Percentiles rank a stretch among this genome's conserved stretches.
Conservation (phyloP, 2,888 invertebrate species). For the Aleiodes alternator region DNA sequence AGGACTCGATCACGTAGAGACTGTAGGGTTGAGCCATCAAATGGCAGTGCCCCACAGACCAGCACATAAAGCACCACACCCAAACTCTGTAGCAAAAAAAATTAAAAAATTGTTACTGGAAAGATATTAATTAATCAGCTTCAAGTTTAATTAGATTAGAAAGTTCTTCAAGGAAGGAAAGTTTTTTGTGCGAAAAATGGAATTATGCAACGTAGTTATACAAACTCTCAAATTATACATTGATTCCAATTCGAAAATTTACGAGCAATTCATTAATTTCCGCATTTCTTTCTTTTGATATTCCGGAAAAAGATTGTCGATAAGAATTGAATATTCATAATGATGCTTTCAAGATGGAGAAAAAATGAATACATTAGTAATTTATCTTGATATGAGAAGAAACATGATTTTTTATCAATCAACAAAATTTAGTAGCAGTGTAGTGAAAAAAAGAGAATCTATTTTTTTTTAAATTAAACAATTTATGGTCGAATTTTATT, state of each 20-base stretch:
- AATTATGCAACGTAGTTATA: not conserved
- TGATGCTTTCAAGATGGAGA: no score
- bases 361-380: no score
- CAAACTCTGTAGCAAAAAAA: slow-evolving; percentile 85
- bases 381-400: no score
- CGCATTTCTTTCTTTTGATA: no score
- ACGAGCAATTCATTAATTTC: no score
- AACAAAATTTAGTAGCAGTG: no score
- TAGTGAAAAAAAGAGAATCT: no score
- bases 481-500: not conserved
- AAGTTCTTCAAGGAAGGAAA: not conserved
- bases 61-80: slow-evolving; percentile 97
- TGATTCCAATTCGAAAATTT: no score
- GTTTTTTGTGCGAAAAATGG: slow-evolving; percentile 21
- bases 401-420: no score
- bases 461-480: not conserved
- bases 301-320: no score
- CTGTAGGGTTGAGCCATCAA: slow-evolving; percentile 95
- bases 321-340: no score
- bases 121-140: not conserved
- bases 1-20: slow-evolving; percentile 93
- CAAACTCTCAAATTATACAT: not conserved
- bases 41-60: slow-evolving; percentile 96
- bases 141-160: not conserved
- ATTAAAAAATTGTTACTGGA: not conserved